Base-by-base conservation (phyloP, 64 coral and sea anemone genomes). In the Hydrozoanthus tunicans region DNA sequence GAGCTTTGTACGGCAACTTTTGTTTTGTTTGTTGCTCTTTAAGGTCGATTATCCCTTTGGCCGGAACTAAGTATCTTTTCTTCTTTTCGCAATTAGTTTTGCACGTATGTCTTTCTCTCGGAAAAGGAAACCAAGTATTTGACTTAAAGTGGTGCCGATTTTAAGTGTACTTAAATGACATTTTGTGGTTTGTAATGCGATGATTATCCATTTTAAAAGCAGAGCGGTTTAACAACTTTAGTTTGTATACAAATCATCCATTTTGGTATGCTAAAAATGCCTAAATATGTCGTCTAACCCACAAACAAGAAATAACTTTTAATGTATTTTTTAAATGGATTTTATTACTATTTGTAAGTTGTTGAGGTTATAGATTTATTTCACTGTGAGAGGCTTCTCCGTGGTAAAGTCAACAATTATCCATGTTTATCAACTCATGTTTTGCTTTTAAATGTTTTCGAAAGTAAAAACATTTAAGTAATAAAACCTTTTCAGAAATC, bases 371-470 rank as follows among this genome's bases (percentile, higher is more conserved):
- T 43, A 65, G 26, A 25, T 10, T 65, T 64, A 51, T 63, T 65
- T 65, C 53, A 53, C 27, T 3, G 7, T 62, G 58, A 63, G 27
- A 51, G 10, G 20, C 25, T 27, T 10, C 79, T 81, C 20, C 11
- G 79, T 20, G 59, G 58, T 81, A 81, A 81, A 81, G 27, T 63
- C 79, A 63, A 81, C 32, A 82, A 64, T 64, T 82, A 64, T n/a
- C 13, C 27, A 76, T 82, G 24, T 82, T 58, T 5, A n/a, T 66
- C 13, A 64, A 52, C 65, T 82, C 59, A 64, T 65, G 65, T n/a
- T 82, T 64, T 65, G 26, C 80, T 64, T 66, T 65, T 63, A 4
- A 15, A 53, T 26, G 59, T 82, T 62, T 82, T 52, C 4, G 64
- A 65, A 63, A 62, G 9, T 27, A 75, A 75, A 1, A 53, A 60